phyloP scores from a whole-genome alignment of 2,113 vertebrate genomes.

The Rhynchomys soricoides region DNA sequence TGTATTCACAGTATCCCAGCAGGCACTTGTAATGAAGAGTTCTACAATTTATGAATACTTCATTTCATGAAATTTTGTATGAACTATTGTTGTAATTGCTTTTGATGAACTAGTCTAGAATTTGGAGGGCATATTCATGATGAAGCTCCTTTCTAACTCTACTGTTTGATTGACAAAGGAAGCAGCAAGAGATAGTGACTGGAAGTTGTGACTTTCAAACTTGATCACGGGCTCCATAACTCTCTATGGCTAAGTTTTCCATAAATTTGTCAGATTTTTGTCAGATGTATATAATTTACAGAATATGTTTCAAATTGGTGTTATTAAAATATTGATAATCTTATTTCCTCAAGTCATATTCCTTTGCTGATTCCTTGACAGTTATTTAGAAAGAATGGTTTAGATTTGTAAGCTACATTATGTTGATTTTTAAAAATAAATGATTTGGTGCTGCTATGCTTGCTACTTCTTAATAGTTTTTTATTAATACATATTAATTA shows the following conservation, averaged over 20 bases:
- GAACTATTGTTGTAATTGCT: neutral
- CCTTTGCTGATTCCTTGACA: neutral
- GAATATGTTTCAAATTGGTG: neutral
- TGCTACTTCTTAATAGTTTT: neutral
- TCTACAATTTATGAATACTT: neutral
- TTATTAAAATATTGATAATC: constrained; percentile 12
- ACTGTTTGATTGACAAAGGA: neutral
- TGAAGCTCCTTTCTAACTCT: neutral
- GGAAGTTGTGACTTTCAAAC: neutral
- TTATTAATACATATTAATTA: neutral
- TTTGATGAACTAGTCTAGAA: neutral
- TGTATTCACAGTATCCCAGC: neutral
- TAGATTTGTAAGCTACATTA: neutral
- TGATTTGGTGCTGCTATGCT: neutral
- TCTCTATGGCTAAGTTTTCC: neutral
- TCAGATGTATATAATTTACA: neutral
- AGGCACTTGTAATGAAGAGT: neutral
- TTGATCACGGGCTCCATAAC: neutral
- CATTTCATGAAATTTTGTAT: neutral
- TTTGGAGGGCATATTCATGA: neutral
- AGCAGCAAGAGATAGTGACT: neutral
- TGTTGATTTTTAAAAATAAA: neutral
- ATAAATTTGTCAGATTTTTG: neutral
- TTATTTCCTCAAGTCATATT: neutral
- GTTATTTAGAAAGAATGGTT: neutral